Percentiles rank a stretch among this genome's conserved stretches.
Evolutionary conservation across 64 coral and sea anemone species (phyloP).

Genomic region (Dendrophyllia cribrosa): DNA sequence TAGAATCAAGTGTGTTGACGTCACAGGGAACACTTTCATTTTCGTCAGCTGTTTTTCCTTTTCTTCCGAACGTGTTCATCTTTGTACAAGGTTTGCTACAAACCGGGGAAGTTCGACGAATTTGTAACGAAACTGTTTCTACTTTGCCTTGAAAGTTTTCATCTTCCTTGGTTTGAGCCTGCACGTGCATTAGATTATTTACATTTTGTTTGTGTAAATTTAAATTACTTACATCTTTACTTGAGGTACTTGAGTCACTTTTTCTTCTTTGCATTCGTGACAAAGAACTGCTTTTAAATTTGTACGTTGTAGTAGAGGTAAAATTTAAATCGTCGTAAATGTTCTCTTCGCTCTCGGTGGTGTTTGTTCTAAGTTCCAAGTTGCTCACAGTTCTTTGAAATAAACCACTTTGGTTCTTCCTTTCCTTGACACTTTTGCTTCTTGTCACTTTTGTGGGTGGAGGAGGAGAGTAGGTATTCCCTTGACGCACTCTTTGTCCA

Average conservation of each 20-base stretch:
- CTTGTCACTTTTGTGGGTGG: neutral
- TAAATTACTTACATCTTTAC: neutral
- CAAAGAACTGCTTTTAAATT: neutral
- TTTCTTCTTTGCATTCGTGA: neutral
- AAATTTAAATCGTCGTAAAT: conserved; percentile 18
- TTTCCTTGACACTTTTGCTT: neutral
- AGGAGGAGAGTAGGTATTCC: conserved; percentile 20
- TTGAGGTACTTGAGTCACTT: neutral
- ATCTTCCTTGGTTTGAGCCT: neutral
- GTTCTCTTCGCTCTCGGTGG: neutral
- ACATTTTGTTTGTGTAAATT: neutral
- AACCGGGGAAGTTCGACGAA: neutral
- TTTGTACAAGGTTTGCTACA: neutral
- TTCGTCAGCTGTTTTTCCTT: neutral
- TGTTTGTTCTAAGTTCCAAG: neutral
- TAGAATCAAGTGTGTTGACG: neutral
- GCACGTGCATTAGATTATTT: neutral
- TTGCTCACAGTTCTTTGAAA: conserved; percentile 11
- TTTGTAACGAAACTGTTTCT: conserved; percentile 21
- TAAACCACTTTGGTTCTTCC: neutral
- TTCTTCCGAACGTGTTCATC: conserved; percentile 43
- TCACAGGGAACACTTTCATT: neutral
- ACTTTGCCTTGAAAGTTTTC: neutral
- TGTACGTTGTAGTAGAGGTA: neutral
- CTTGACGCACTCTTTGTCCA: neutral